Evolutionary conservation across 1,140 invertebrate genomes (phyloP).

Genomic region (Amyelois transitella): DNA sequence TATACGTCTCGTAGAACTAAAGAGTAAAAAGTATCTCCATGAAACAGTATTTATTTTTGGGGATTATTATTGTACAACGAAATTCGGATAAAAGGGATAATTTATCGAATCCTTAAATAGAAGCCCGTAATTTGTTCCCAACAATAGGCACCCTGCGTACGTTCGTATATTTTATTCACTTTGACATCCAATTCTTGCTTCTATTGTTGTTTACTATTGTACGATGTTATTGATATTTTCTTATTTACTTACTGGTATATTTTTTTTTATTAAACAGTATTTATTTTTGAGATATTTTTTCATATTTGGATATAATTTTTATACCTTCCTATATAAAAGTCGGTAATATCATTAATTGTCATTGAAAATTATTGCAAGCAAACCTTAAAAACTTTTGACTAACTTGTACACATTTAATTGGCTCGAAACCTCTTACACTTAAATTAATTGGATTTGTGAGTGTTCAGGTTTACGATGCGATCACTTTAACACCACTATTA

Average conservation of each 20-base stretch:
- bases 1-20: no score
- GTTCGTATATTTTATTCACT: conserved; percentile 29
- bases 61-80: conserved; percentile 1
- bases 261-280: no score
- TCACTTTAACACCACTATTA: conserved; percentile 37
- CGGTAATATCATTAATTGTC: no score
- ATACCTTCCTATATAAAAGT: no score
- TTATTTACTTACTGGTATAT: background rate
- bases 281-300: no score
- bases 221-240: background rate
- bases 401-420: conserved; percentile 24
- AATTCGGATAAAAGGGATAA: conserved; percentile 23
- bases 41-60: background rate
- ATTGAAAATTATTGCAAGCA: no score
- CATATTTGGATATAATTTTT: no score
- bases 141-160: conserved; percentile 27
- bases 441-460: conserved; percentile 33
- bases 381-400: background rate
- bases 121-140: conserved; percentile 34
- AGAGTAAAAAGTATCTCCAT: background rate
- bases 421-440: conserved; percentile 22
- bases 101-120: conserved; percentile 37
- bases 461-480: conserved; percentile 35
- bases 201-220: conserved; percentile 27
- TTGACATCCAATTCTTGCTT: conserved; percentile 32